Percentiles rank a stretch among this genome's conserved stretches.
Conservation (phyloP, 2,113 vertebrate genomes). For the Chauna torquata region DNA sequence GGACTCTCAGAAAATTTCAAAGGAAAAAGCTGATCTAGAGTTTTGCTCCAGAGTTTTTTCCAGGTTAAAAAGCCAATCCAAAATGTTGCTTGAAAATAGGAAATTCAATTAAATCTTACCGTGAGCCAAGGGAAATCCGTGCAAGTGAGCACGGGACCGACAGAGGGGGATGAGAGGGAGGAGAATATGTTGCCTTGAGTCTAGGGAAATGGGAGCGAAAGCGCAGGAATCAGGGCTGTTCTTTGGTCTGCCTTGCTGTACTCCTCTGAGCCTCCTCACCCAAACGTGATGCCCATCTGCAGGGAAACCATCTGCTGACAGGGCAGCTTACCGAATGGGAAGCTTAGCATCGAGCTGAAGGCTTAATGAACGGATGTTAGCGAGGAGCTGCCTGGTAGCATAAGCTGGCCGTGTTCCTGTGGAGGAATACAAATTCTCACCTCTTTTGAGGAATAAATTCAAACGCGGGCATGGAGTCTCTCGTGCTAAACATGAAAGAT, state of each 20-base stretch:
- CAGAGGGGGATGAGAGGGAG: background rate
- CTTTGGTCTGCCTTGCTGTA: background rate
- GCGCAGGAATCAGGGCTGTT: background rate
- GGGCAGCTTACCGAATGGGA: background rate
- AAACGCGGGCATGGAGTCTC: background rate
- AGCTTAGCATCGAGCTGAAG: background rate
- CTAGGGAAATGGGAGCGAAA: background rate
- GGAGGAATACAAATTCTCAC: background rate
- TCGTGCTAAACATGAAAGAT: background rate
- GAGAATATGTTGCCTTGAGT: background rate
- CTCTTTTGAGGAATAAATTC: background rate
- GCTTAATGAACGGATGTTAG: slow-evolving; percentile 9
- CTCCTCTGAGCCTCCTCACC: background rate
- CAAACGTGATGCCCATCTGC: background rate
- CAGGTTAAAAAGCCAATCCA: background rate
- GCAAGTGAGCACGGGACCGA: background rate
- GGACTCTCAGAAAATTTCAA: background rate
- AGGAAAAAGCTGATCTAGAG: background rate
- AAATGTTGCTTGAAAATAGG: background rate
- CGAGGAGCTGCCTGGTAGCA: slow-evolving; percentile 25
- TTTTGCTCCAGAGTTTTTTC: background rate
- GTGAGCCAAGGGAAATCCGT: background rate
- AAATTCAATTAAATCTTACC: background rate
- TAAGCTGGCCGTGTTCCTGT: background rate
- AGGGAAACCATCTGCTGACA: background rate